phyloP scores from a whole-genome alignment of 2,113 vertebrate genomes.

The Brienomyrus longianalis region DNA sequence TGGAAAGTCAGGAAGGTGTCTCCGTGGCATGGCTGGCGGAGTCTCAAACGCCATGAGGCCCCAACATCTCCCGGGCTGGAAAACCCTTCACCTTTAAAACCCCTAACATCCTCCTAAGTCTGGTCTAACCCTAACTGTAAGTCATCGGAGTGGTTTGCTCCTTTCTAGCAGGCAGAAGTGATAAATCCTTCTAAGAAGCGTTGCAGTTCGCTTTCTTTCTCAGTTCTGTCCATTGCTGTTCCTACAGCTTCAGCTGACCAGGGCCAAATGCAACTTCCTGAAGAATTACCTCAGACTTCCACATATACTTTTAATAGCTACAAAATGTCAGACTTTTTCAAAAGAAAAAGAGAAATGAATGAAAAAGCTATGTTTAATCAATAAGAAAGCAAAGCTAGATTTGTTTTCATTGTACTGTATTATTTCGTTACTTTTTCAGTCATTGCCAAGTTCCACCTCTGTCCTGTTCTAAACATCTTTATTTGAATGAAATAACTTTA shows the following conservation, averaged over 20 bases:
- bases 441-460: background rate
- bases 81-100: background rate
- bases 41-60: background rate
- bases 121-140: background rate
- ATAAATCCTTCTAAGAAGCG: background rate
- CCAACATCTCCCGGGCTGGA: background rate
- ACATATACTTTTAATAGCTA: background rate
- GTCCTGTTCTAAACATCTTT: background rate
- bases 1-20: slow-evolving; percentile 10
- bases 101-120: background rate
- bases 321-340: background rate
- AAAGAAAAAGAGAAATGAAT: background rate
- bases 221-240: background rate
- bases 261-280: background rate
- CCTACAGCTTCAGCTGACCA: background rate
- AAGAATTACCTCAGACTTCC: background rate
- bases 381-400: background rate
- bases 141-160: background rate
- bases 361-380: background rate
- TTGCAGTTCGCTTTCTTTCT: background rate
- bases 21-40: background rate
- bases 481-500: background rate
- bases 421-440: background rate
- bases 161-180: background rate
- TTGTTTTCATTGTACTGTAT: background rate